phyloP scores from a whole-genome alignment of 2,797 vertebrate genomes.

The Orestias chungarensis region DNA sequence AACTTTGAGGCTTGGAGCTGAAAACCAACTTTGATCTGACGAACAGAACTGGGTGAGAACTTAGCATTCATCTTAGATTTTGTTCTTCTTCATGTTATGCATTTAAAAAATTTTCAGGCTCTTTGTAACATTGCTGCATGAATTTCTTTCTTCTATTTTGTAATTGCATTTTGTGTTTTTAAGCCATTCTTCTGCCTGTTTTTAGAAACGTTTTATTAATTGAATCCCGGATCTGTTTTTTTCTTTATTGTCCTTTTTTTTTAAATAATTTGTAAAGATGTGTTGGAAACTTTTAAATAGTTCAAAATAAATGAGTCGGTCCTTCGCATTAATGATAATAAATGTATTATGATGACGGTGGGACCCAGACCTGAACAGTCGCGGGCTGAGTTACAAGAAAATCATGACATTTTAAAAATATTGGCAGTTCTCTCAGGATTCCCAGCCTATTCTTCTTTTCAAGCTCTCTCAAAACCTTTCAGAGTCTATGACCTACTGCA shows the following conservation, averaged over 20 bases:
- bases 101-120: slow-evolving; percentile 43
- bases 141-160: slow-evolving; percentile 19
- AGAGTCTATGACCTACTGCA: too few relatives aligned
- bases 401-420: too few relatives aligned
- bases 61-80: too few relatives aligned
- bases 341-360: slow-evolving; percentile 55
- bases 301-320: slow-evolving; percentile 75
- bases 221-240: slow-evolving; percentile 69
- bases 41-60: not conserved
- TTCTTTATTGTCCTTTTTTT: slow-evolving; percentile 80
- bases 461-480: too few relatives aligned
- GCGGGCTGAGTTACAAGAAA: not conserved
- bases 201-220: slow-evolving; percentile 62
- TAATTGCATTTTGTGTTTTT: slow-evolving; percentile 52
- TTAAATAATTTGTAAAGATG: slow-evolving; percentile 76
- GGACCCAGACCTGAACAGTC: not conserved
- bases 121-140: slow-evolving; percentile 34
- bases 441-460: too few relatives aligned
- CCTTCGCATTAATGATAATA: slow-evolving; percentile 86
- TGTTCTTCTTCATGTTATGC: not conserved
- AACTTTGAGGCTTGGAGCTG: not conserved
- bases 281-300: slow-evolving; percentile 32
- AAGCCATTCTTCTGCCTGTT: slow-evolving; percentile 47
- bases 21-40: not conserved
- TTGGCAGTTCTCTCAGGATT: too few relatives aligned